A percentile compares a stretch with the other conserved stretches of the same genome.
phyloP scores from a whole-genome alignment of 2,888 invertebrate species.

The Sarcophaga carnaria region DNA sequence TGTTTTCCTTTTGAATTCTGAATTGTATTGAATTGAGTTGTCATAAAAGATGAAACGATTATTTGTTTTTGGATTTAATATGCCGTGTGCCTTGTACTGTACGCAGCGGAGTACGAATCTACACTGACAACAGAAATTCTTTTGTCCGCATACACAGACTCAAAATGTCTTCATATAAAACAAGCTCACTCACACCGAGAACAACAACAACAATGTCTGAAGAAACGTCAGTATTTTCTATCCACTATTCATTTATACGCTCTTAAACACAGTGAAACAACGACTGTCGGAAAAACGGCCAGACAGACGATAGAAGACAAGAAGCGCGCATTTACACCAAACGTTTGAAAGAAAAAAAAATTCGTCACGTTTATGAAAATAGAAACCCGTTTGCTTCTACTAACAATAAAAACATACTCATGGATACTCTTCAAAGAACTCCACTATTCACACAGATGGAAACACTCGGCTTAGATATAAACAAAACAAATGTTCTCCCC shows the following conservation, averaged over 20 bases:
- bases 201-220: slow-evolving; percentile 61
- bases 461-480: slow-evolving; percentile 19
- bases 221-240: slow-evolving; percentile 39
- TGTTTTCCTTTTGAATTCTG: slow-evolving; percentile 35
- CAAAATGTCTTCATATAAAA: slow-evolving; percentile 69
- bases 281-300: slow-evolving; percentile 27
- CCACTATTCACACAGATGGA: background rate
- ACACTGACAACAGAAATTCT: slow-evolving; percentile 80
- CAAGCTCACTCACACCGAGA: slow-evolving; percentile 42
- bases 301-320: slow-evolving; percentile 60
- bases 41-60: slow-evolving; percentile 46
- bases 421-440: slow-evolving; percentile 68
- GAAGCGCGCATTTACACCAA: slow-evolving; percentile 65
- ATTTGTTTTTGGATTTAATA: slow-evolving; percentile 70
- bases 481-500: slow-evolving; percentile 32
- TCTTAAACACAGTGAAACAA: background rate
- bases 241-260: slow-evolving; percentile 32
- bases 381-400: slow-evolving; percentile 53
- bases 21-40: slow-evolving; percentile 45
- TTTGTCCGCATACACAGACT: slow-evolving; percentile 72
- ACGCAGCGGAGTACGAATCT: slow-evolving; percentile 81
- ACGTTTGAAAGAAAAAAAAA: slow-evolving; percentile 73
- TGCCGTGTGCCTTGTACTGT: slow-evolving; percentile 79
- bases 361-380: slow-evolving; percentile 65
- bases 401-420: slow-evolving; percentile 70